Conservation (phyloP, 2,797 vertebrate species). For the Percopsis omiscomaycus region DNA sequence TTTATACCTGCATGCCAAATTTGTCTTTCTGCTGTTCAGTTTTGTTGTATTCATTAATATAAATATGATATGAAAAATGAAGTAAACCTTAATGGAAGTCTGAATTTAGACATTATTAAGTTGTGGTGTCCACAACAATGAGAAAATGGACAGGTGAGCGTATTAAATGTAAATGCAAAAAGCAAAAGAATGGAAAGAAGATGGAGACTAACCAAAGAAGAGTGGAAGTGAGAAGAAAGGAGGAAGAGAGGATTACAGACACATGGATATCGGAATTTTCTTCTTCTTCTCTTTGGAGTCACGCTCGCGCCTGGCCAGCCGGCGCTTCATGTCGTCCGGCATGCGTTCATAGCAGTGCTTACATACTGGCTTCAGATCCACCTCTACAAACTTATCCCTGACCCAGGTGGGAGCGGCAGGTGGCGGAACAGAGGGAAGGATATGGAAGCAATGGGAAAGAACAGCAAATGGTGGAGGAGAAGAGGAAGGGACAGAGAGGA, state of each 20-base stretch:
- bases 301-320: constrained; percentile 88
- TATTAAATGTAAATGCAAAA: constrained; percentile 17
- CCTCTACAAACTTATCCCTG: constrained; percentile 98
- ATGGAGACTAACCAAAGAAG: constrained; percentile 84
- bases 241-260: constrained; percentile 82
- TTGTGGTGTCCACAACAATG: background rate
- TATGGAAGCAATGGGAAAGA: constrained; percentile 1
- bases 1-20: constrained; percentile 13
- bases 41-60: background rate
- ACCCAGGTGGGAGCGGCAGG: constrained; percentile 40
- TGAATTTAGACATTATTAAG: too few species aligned
- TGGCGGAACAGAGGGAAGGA: constrained; percentile 6
- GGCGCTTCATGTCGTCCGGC: constrained; percentile 93
- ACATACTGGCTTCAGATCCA: constrained; percentile 98
- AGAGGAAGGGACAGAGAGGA: background rate
- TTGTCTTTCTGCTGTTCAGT: constrained; percentile 4
- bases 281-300: constrained; percentile 94
- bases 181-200: constrained; percentile 25
- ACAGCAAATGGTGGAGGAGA: constrained; percentile 32
- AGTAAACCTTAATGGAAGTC: background rate
- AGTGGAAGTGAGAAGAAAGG: constrained; percentile 58
- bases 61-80: constrained; percentile 1
- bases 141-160: background rate
- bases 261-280: constrained; percentile 90
- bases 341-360: constrained; percentile 96